Conservation (phyloP, 1,140 invertebrate genomes). For the Scaptomyza montana region DNA sequence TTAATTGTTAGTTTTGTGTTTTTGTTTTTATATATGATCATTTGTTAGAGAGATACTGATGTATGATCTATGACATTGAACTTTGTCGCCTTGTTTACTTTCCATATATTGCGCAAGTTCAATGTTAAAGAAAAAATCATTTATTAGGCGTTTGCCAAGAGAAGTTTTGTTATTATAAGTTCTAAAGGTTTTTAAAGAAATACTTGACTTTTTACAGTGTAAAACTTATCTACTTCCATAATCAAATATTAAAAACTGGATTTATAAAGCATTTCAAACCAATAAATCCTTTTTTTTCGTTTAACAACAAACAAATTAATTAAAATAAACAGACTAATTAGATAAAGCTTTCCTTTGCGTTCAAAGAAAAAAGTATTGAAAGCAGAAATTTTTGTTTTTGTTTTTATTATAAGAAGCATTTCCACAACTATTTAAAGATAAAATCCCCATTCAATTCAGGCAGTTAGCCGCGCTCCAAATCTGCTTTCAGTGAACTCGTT, state of each 20-base stretch:
- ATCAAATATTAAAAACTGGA: too few relatives aligned
- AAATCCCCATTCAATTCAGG: slow-evolving; percentile 15
- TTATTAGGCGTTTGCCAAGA: too few relatives aligned
- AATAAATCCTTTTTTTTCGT: too few relatives aligned
- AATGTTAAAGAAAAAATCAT: neutral
- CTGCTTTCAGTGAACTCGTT: slow-evolving; percentile 45
- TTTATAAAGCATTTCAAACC: neutral
- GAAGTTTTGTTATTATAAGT: too few relatives aligned
- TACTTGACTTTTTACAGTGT: too few relatives aligned
- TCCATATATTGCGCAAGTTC: slow-evolving; percentile 21
- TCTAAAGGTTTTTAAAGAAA: too few relatives aligned
- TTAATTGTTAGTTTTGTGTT: slow-evolving; percentile 17
- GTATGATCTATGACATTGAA: slow-evolving; percentile 37
- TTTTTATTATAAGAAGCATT: slow-evolving; percentile 10
- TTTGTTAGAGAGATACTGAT: neutral
- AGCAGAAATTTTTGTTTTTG: neutral
- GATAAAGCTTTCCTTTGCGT: neutral
- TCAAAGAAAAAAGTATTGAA: neutral
- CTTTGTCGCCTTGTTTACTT: slow-evolving; percentile 22
- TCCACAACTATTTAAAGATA: slow-evolving; percentile 9
- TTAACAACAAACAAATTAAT: neutral
- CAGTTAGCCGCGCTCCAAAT: slow-evolving; percentile 40
- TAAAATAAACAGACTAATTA: neutral
- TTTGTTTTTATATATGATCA: too few relatives aligned
- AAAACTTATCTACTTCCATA: too few relatives aligned